Base-by-base conservation (phyloP, 2,797 vertebrate genomes). In the Sebastes aleutianus region DNA sequence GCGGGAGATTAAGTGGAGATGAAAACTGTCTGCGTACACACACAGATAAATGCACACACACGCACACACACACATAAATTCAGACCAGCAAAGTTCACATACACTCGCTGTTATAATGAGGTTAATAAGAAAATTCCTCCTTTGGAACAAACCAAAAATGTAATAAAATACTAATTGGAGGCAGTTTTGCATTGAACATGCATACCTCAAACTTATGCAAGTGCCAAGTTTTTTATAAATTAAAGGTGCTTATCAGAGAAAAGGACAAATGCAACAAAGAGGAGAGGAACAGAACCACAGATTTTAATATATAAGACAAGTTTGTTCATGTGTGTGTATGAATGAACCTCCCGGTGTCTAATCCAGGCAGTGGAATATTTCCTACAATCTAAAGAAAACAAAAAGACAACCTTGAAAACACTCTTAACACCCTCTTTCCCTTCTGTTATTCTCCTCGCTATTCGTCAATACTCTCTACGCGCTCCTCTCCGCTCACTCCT, bases 1-100 rank as follows among this genome's bases (percentile, higher is more conserved):
- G 84, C 87, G 1, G 85, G 91, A 94, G 94, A 95, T 95, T 94
- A 94, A 90, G 89, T 91, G 86, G 89, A 92, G 91, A 92, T 89
- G 92, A 92, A 93, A 93, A 93, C 87, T 77, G 89, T 85, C 83
- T 85, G 81, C 22, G 11, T 78, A 56, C 77, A 83, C 82, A 79
- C 75, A 78, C 65, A 70, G 4, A 62, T 4, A 67, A 4, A 43
- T 18, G 5, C 70, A 77, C 24, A 18, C 20, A 65, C 26, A 59
- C 6, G 16, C 50, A 62, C n/a, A 47, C 6, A 70, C 43, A 74
- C 79, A 81, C 32, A 58, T 20, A 43, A 43, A 73, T 70, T 70
- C 73, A 62, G 63, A 65, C 62, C 22, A 73, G 65, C 63, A 79
- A 70, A 81, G 74, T 82, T 67, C 53, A 70, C 63, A 73, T 22